Conservation (phyloP, 2,888 invertebrate genomes). For the Laothoe populi region DNA sequence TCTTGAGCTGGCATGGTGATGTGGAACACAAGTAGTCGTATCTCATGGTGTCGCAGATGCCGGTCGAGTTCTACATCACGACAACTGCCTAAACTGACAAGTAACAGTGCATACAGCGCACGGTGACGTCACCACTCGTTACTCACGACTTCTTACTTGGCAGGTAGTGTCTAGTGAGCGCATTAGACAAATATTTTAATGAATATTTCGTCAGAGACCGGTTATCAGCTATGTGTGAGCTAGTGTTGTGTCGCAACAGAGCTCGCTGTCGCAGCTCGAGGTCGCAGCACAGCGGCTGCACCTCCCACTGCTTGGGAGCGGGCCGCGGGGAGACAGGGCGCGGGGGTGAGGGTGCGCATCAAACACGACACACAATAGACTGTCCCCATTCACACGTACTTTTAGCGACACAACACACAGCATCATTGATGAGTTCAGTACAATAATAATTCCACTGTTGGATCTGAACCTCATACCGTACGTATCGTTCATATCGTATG, state of each 20-base stretch:
- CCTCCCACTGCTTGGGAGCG: too few relatives aligned
- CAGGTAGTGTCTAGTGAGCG: background rate
- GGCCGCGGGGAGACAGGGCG: background rate
- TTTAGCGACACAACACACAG: background rate
- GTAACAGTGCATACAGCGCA: background rate
- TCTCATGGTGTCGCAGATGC: background rate
- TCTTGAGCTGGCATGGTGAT: background rate
- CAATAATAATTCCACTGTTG: too few relatives aligned
- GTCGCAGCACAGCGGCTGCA: background rate
- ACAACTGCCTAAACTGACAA: background rate
- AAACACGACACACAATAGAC: background rate
- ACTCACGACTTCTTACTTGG: background rate
- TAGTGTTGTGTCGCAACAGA: background rate
- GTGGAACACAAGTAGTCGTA: too few relatives aligned
- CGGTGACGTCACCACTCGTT: background rate
- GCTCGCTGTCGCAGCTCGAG: background rate
- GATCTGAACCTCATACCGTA: too few relatives aligned
- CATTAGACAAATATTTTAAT: conserved; percentile 18
- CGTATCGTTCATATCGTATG: too few relatives aligned
- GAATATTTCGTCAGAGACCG: background rate
- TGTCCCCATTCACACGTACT: conserved; percentile 1
- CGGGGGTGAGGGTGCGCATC: background rate
- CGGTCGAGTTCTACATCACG: background rate
- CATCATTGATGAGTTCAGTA: background rate
- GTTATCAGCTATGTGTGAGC: background rate